phyloP scores from a whole-genome alignment of 2,113 vertebrate species.

The Zingel zingel region DNA sequence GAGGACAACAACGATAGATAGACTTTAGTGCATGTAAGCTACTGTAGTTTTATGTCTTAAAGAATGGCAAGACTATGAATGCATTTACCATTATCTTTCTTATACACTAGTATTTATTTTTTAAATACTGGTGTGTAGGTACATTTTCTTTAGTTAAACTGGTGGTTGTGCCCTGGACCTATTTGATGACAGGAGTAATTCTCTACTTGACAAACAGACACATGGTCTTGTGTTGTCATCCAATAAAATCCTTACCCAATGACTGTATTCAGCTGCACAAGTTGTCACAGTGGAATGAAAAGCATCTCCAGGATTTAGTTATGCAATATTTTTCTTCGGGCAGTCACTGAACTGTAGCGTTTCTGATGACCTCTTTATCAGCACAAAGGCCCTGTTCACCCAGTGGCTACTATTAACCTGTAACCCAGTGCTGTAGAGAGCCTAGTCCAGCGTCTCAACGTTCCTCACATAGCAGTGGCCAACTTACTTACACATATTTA shows the following conservation, averaged over 20 bases:
- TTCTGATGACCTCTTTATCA: constrained; percentile 45
- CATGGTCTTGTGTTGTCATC: constrained; percentile 52
- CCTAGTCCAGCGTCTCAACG: neutral
- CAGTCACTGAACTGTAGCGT: constrained; percentile 47
- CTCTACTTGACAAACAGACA: constrained; percentile 52
- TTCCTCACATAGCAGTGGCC: neutral
- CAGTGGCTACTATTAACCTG: constrained; percentile 27
- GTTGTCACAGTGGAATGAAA: constrained; percentile 48
- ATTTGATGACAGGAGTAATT: constrained; percentile 55
- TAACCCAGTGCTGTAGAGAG: constrained; percentile 22
- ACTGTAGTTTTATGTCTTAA: neutral
- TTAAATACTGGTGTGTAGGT: neutral
- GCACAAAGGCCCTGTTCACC: constrained; percentile 38
- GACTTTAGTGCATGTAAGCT: neutral
- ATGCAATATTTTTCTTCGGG: constrained; percentile 52
- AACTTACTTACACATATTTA: neutral
- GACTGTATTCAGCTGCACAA: constrained; percentile 44
- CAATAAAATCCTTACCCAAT: constrained; percentile 28
- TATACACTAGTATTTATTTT: neutral
- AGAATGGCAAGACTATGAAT: neutral
- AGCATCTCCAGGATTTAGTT: constrained; percentile 45
- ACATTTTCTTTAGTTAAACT: constrained; percentile 55
- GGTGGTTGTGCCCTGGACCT: neutral
- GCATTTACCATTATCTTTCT: neutral
- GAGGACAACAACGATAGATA: neutral